A percentile compares a stretch with the other conserved stretches of the same genome.
Evolutionary conservation across 1,140 invertebrate species (phyloP).

Genomic region (Drosophila nikananu): DNA sequence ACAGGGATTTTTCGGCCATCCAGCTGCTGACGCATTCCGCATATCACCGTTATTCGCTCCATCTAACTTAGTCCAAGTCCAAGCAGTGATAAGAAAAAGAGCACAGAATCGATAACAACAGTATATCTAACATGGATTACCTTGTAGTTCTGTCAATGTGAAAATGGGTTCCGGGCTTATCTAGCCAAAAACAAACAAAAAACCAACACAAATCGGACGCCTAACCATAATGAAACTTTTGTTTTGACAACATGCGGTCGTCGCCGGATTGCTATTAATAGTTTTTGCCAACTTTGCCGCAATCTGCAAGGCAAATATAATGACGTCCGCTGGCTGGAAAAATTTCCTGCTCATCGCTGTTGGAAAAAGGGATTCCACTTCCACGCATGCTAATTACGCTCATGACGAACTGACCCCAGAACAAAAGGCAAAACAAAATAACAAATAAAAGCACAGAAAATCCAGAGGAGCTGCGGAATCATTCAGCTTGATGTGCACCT

Average conservation of each 20-base stretch:
- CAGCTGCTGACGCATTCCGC: slow-evolving; percentile 33
- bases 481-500: slow-evolving; percentile 24
- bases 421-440: slow-evolving; percentile 15
- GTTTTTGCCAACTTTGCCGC: slow-evolving; percentile 26
- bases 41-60: slow-evolving; percentile 37
- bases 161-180: slow-evolving; percentile 29
- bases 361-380: slow-evolving; percentile 42
- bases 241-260: slow-evolving; percentile 36
- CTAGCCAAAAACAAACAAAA: slow-evolving; percentile 2
- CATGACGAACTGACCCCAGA: slow-evolving; percentile 22
- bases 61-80: slow-evolving; percentile 16
- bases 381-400: slow-evolving; percentile 50
- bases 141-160: slow-evolving; percentile 31
- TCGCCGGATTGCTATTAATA: slow-evolving; percentile 45
- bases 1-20: slow-evolving; percentile 6
- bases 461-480: slow-evolving; percentile 6
- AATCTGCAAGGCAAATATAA: slow-evolving; percentile 42
- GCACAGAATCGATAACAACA: slow-evolving; percentile 43
- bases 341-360: slow-evolving; percentile 32
- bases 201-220: neutral
- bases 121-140: slow-evolving; percentile 63
- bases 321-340: slow-evolving; percentile 43
- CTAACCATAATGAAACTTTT: slow-evolving; percentile 52
- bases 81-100: slow-evolving; percentile 29
- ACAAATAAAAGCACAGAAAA: slow-evolving; percentile 21